Conservation (phyloP, 1,140 invertebrate species). For the Zaprionus vittiger region DNA sequence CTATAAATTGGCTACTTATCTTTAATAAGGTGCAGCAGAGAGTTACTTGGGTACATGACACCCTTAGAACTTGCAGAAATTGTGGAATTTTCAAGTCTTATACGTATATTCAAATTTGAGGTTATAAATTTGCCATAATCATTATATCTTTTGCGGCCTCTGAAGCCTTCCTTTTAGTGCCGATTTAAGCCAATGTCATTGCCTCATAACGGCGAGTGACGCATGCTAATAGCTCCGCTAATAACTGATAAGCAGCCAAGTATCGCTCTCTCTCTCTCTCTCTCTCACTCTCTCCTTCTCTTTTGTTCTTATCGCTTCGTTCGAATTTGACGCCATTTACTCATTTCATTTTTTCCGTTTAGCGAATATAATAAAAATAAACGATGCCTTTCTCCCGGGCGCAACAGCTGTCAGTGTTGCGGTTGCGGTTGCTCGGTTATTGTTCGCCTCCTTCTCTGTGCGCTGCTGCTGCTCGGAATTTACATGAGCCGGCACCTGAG, state of each 20-base stretch:
- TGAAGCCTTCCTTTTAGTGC: neutral
- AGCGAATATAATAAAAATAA: constrained; percentile 39
- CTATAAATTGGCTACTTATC: too few relatives aligned
- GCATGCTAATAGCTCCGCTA: neutral
- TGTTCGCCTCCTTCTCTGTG: constrained; percentile 23
- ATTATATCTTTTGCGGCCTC: neutral
- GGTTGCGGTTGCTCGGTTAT: constrained; percentile 47
- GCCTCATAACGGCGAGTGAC: constrained; percentile 11
- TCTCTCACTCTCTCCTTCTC: neutral
- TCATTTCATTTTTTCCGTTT: constrained; percentile 26
- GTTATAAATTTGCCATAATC: neutral
- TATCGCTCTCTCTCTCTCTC: constrained; percentile 1
- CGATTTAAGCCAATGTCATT: constrained; percentile 28
- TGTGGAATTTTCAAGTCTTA: too few relatives aligned
- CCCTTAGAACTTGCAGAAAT: too few relatives aligned
- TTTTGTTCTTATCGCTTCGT: constrained; percentile 25
- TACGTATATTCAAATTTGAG: neutral
- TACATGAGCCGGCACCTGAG: constrained; percentile 43
- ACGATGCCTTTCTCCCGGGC: constrained; percentile 13
- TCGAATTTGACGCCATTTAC: constrained; percentile 38
- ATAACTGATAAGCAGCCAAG: constrained; percentile 34
- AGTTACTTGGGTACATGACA: too few relatives aligned
- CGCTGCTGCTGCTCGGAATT: constrained; percentile 30
- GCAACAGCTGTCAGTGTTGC: constrained; percentile 71
- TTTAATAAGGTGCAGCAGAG: too few relatives aligned